These are phyloP conservation scores for Caprella mutica DNA, from an alignment of 2,888 invertebrate genomes.

Conservation along the genomic window DNA sequence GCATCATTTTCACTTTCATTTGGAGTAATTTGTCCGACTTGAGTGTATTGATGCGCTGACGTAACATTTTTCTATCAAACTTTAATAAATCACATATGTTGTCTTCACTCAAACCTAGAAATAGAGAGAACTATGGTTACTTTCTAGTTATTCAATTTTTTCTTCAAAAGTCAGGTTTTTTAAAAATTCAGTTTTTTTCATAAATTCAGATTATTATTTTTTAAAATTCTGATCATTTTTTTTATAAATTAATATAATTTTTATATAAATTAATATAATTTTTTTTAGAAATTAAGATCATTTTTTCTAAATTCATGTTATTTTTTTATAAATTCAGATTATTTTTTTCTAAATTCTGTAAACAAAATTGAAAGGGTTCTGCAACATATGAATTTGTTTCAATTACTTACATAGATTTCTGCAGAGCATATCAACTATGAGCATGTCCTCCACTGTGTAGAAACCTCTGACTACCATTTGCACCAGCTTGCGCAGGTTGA, in stretches of 20 bases:
- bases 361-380: not conserved
- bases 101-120: constrained; percentile 45
- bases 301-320: too few species aligned
- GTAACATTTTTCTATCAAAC: constrained; percentile 85
- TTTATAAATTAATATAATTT: too few species aligned
- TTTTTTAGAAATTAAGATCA: too few species aligned
- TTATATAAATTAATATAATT: too few species aligned
- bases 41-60: constrained; percentile 71
- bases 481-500: constrained; percentile 75
- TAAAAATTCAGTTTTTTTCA: too few species aligned
- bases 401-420: constrained; percentile 71
- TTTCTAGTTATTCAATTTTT: not conserved
- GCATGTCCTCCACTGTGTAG: constrained; percentile 82
- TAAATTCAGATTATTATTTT: too few species aligned
- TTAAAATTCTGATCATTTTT: too few species aligned
- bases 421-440: constrained; percentile 90
- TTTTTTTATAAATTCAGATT: not conserved
- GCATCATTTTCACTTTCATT: constrained; percentile 86
- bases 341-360: not conserved
- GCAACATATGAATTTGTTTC: not conserved
- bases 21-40: constrained; percentile 89
- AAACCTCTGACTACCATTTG: constrained; percentile 84
- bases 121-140: not conserved
- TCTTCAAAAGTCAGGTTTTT: not conserved
- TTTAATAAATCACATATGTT: constrained; percentile 68